phyloP scores from a whole-genome alignment of 2,113 vertebrate species.

The Ahaetulla prasina region DNA sequence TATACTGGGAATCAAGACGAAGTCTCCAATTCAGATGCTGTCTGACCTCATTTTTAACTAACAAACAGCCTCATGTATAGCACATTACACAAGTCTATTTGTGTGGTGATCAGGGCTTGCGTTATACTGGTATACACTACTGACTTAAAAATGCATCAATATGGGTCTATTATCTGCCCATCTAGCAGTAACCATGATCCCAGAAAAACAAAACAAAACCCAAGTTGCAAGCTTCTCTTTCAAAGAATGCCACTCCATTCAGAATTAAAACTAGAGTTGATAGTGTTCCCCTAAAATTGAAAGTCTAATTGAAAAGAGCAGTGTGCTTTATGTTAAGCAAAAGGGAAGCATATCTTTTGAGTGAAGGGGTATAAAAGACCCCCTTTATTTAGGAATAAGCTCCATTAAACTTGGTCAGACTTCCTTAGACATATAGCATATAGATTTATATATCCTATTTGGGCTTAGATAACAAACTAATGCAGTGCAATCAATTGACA shows the following conservation, averaged over 20 bases:
- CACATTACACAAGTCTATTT: neutral
- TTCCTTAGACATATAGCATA: neutral
- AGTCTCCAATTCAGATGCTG: neutral
- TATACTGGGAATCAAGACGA: neutral
- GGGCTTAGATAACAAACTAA: neutral
- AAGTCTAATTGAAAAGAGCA: neutral
- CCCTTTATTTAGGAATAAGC: neutral
- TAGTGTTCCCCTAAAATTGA: neutral
- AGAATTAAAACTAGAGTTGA: neutral
- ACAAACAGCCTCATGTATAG: neutral
- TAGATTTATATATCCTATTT: neutral
- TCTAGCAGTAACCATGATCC: neutral
- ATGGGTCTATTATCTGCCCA: neutral
- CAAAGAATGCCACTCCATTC: neutral
- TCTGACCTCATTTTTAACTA: neutral
- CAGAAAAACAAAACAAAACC: neutral
- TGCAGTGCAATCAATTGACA: neutral
- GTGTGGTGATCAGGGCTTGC: neutral
- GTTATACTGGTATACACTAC: neutral
- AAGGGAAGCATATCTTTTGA: neutral
- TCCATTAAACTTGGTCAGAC: neutral
- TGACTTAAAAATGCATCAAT: neutral
- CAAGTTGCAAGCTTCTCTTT: neutral
- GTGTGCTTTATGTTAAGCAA: neutral
- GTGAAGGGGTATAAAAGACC: neutral